Evolutionary conservation across 2,113 vertebrate genomes (phyloP), one percentile per base, ranked within the genome.

Genomic region (Trematomus loennbergii): DNA sequence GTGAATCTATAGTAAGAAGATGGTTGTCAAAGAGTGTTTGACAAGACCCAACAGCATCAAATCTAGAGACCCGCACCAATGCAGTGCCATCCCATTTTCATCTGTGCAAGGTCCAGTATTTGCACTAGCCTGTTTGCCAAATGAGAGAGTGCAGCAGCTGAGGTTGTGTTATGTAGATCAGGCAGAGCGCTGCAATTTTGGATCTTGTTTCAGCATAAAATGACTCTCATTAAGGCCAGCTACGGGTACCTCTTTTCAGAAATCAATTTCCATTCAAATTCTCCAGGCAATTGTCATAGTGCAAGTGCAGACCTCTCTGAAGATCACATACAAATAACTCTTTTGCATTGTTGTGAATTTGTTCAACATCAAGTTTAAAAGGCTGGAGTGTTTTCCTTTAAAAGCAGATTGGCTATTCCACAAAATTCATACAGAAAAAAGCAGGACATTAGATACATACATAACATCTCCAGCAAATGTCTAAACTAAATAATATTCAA

Each of bases 141-240:
- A 40, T 7, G 20, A 55, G 40, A 17, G 40, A 64, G 52, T 1
- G 29, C 9, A 74, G 64, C 29, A 64, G 82, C 57, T 74, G 64
- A 69, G 54, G 46, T 40, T 20, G 22, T 54, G 75, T 45, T 65
- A 69, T 53, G 64, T 64, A 79, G 49, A 74, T 64, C 18, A 64
- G 64, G 22, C 5, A 1, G 33, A 9, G 11, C 20, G 3, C 46
- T 54, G 17, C 46, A 53, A 64, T 78, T 74, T 55, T 55, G 9
- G 12, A 16, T 22, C 57, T 68, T 79, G 22, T 75, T 74, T 63
- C 9, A 4, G 70, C 58, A 74, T 53, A 45, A 83, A 74, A 79
- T 79, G 43, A 59, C 40, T 36, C 58, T 52, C 10, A 22, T 64
- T 72, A 58, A 25, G 2, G 43, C 62, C 46, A 3, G 62, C 49